Conservation (phyloP, 2,797 vertebrate species). For the Percopsis omiscomaycus region DNA sequence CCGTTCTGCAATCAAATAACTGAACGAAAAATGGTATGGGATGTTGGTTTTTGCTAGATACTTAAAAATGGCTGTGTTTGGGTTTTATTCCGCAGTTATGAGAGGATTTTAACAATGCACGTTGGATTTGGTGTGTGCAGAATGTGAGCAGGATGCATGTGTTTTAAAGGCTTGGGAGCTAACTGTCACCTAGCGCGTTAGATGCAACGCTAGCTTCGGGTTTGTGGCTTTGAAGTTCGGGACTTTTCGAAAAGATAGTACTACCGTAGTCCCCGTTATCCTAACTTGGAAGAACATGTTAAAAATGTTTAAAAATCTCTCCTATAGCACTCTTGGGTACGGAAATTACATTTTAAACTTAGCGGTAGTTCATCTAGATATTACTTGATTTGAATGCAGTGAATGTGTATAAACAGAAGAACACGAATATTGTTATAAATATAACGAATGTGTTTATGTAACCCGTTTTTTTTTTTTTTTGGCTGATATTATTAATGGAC, state of each 20-base stretch:
- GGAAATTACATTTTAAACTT: too few relatives aligned
- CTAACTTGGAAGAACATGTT: too few relatives aligned
- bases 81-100: neutral
- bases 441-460: too few relatives aligned
- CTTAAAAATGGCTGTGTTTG: rapidly evolving
- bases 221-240: conserved; percentile 6
- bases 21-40: conserved; percentile 76
- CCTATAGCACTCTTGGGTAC: too few relatives aligned
- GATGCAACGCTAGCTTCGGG: conserved; percentile 31
- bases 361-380: too few relatives aligned
- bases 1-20: conserved; percentile 65
- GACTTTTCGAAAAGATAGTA: neutral
- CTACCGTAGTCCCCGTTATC: rapidly evolving
- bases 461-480: too few relatives aligned
- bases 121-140: conserved; percentile 31
- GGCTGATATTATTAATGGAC: too few relatives aligned
- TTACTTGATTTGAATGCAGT: too few relatives aligned
- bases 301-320: too few relatives aligned
- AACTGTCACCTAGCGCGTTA: conserved; percentile 60
- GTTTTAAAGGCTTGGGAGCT: conserved; percentile 54
- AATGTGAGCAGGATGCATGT: conserved; percentile 44
- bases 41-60: neutral
- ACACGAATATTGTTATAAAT: too few relatives aligned
- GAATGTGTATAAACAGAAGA: too few relatives aligned
- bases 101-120: conserved; percentile 20